phyloP scores from a whole-genome alignment of 1,140 invertebrate species.

The Bactericera cockerelli region DNA sequence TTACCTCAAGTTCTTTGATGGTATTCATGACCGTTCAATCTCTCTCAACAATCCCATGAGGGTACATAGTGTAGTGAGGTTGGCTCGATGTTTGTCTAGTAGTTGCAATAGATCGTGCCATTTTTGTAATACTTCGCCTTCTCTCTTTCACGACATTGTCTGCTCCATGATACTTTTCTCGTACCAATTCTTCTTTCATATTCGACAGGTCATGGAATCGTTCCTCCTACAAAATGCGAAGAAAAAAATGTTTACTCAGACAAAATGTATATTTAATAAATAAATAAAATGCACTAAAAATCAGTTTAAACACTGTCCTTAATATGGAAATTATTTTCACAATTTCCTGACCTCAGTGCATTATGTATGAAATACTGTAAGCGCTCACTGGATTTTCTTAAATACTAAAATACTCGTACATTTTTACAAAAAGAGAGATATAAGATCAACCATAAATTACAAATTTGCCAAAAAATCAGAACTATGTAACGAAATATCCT shows the following conservation, averaged over 20 bases:
- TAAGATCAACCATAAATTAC: too few species aligned
- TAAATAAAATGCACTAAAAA: too few species aligned
- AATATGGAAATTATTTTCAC: too few species aligned
- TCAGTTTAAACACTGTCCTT: too few species aligned
- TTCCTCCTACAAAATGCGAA: slow-evolving; percentile 52
- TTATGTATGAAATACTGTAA: too few species aligned
- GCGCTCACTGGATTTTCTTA: too few species aligned
- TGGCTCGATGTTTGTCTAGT: slow-evolving; percentile 68
- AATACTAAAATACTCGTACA: too few species aligned
- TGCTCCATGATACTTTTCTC: slow-evolving; percentile 81
- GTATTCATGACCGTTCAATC: slow-evolving; percentile 78
- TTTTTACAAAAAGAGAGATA: too few species aligned
- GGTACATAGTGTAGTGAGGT: slow-evolving; percentile 56
- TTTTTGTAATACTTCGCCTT: slow-evolving; percentile 70
- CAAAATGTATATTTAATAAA: too few species aligned
- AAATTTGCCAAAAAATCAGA: too few species aligned
- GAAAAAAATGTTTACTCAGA: slow-evolving; percentile 3
- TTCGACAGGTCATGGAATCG: slow-evolving; percentile 82
- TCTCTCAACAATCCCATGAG: slow-evolving; percentile 77
- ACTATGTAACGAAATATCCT: too few species aligned
- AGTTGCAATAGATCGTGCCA: slow-evolving; percentile 76
- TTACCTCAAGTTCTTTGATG: slow-evolving; percentile 61
- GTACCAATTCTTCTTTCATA: slow-evolving; percentile 78
- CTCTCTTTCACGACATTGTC: slow-evolving; percentile 64
- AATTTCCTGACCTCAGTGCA: too few species aligned